Conservation (phyloP, 1,140 invertebrate species). For the Sweltsa coloradensis region DNA sequence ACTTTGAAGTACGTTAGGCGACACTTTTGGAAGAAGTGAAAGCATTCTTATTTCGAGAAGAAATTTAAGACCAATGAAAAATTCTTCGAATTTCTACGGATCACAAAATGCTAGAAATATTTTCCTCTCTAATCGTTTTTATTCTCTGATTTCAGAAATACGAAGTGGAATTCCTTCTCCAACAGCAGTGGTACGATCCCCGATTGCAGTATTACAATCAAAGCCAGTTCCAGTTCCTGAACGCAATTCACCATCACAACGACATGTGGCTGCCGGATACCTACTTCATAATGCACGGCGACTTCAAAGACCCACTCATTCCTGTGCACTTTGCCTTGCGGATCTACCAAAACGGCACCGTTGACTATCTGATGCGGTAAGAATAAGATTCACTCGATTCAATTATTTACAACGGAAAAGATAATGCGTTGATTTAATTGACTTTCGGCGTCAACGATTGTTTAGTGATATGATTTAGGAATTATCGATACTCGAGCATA, state of each 20-base stretch:
- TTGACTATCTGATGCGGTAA: slow-evolving; percentile 84
- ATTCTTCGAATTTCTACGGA: too few relatives aligned
- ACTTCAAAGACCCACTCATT: slow-evolving; percentile 83
- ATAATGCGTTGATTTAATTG: neutral
- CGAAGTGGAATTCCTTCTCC: slow-evolving; percentile 82
- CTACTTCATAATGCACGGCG: slow-evolving; percentile 90
- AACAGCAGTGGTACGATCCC: slow-evolving; percentile 84
- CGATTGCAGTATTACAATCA: slow-evolving; percentile 72
- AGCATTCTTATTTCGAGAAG: too few relatives aligned
- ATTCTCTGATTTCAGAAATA: slow-evolving; percentile 89
- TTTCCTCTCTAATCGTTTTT: too few relatives aligned
- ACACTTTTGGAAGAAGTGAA: too few relatives aligned
- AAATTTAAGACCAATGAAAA: too few relatives aligned
- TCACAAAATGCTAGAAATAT: too few relatives aligned
- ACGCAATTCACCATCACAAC: slow-evolving; percentile 80
- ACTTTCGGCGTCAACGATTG: neutral
- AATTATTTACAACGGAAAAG: neutral
- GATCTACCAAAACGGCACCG: slow-evolving; percentile 82
- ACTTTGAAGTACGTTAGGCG: too few relatives aligned
- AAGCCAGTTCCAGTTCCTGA: slow-evolving; percentile 72
- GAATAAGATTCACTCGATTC: slow-evolving; percentile 17
- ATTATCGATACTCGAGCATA: neutral
- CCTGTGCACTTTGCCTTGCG: slow-evolving; percentile 81
- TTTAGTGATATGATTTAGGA: neutral
- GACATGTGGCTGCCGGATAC: slow-evolving; percentile 87